phyloP scores from a whole-genome alignment of 2,113 vertebrate genomes.

The Probosciger aterrimus region DNA sequence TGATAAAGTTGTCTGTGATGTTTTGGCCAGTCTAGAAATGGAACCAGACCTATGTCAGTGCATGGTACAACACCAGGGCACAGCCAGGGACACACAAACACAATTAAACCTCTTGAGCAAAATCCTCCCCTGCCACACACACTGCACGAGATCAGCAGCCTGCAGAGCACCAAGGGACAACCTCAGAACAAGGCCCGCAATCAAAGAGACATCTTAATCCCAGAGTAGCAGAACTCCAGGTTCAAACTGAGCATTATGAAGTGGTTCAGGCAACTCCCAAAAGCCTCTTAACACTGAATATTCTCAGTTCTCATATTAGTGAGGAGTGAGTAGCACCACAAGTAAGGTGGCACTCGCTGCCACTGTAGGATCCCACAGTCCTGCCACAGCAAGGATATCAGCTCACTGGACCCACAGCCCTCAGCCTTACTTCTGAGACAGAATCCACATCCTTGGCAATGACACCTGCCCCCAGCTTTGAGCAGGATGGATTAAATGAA shows the following conservation, averaged over 20 bases:
- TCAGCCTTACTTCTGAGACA: background rate
- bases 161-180: background rate
- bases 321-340: background rate
- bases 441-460: accelerated
- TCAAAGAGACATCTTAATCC: background rate
- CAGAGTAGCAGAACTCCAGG: background rate
- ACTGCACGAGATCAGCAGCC: background rate
- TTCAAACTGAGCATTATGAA: accelerated
- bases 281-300: accelerated
- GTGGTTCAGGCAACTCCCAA: background rate
- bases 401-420: background rate
- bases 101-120: background rate
- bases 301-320: background rate
- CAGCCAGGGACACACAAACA: background rate
- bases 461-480: background rate
- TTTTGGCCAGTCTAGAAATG: background rate
- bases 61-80: background rate
- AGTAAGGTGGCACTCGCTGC: accelerated
- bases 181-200: background rate
- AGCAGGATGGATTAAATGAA: background rate
- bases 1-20: accelerated
- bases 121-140: background rate
- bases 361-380: background rate
- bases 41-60: background rate
- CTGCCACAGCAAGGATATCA: background rate